Evolutionary conservation across 1,140 invertebrate genomes (phyloP).

Genomic region (Chymomyza costata): DNA sequence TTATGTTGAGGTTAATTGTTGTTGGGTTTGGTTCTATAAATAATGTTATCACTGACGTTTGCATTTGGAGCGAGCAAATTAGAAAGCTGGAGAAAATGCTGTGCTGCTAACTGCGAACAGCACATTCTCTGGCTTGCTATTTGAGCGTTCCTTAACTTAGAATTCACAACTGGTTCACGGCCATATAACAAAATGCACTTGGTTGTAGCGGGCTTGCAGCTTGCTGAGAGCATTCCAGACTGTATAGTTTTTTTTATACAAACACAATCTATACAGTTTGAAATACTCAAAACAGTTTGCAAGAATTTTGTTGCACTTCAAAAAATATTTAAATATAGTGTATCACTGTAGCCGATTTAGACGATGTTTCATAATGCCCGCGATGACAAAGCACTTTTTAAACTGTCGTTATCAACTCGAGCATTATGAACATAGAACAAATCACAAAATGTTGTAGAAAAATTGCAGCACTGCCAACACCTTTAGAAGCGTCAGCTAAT

Average conservation of each 20-base stretch:
- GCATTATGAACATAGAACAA: constrained; percentile 38
- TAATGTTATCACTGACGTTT: constrained; percentile 24
- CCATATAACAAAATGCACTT: too few species aligned
- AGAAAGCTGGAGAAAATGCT: constrained; percentile 60
- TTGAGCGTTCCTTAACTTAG: constrained; percentile 33
- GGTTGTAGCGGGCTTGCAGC: too few species aligned
- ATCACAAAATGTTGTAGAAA: constrained; percentile 25
- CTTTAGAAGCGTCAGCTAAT: constrained; percentile 1
- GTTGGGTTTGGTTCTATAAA: too few species aligned
- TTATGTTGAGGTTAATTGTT: constrained; percentile 17
- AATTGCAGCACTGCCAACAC: constrained; percentile 5
- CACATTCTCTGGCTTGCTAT: constrained; percentile 60
- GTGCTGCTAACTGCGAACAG: constrained; percentile 36
- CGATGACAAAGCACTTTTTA: constrained; percentile 39
- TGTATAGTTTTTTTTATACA: constrained; percentile 46
- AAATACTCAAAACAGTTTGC: constrained; percentile 48
- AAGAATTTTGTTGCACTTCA: too few species aligned
- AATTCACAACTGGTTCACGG: too few species aligned
- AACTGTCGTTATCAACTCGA: constrained; percentile 42
- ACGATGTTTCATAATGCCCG: constrained; percentile 43
- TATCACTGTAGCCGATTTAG: constrained; percentile 14
- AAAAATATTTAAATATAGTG: too few species aligned
- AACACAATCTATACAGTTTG: constrained; percentile 41
- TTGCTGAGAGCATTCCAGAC: constrained; percentile 43
- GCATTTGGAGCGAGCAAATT: constrained; percentile 50